Percentiles rank a stretch among this genome's conserved stretches.
Conservation (phyloP, 2,797 vertebrate species). For the Etheostoma perlongum region DNA sequence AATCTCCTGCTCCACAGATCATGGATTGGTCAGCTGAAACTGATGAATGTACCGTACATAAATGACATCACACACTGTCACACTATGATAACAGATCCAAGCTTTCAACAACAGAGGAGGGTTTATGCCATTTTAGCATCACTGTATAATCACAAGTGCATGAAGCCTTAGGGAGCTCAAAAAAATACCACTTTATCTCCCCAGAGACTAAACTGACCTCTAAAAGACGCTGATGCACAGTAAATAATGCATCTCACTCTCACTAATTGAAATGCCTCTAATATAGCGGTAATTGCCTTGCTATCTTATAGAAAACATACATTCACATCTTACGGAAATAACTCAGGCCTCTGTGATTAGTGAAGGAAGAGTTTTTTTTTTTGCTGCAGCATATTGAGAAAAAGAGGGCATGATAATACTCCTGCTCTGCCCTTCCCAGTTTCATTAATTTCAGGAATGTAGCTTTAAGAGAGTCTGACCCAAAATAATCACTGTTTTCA, state of each 20-base stretch:
- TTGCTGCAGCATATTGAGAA: slow-evolving; percentile 41
- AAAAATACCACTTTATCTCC: slow-evolving; percentile 47
- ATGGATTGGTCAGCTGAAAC: slow-evolving; percentile 47
- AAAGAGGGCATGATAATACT: slow-evolving; percentile 61
- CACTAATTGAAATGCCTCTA: background rate
- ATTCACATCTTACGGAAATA: slow-evolving; percentile 37
- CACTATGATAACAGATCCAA: slow-evolving; percentile 28
- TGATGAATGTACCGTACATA: slow-evolving; percentile 36
- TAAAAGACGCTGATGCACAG: slow-evolving; percentile 29
- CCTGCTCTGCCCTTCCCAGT: slow-evolving; percentile 62
- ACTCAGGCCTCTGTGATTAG: slow-evolving; percentile 37
- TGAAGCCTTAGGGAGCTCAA: slow-evolving; percentile 32
- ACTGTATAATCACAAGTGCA: slow-evolving; percentile 45
- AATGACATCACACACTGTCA: slow-evolving; percentile 35
- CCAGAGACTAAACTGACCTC: slow-evolving; percentile 47
- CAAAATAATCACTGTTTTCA: slow-evolving; percentile 80
- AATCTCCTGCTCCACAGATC: slow-evolving; percentile 45
- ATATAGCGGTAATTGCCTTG: slow-evolving; percentile 38
- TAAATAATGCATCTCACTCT: slow-evolving; percentile 37
- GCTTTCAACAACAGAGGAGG: slow-evolving; percentile 33
- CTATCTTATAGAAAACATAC: slow-evolving; percentile 32
- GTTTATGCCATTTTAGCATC: slow-evolving; percentile 40
- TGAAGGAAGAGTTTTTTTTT: slow-evolving; percentile 16
- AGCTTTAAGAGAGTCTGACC: slow-evolving; percentile 80
- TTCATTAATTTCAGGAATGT: slow-evolving; percentile 68